Base-by-base conservation (phyloP, 2,113 vertebrate species). In the Ictidomys tridecemlineatus region DNA sequence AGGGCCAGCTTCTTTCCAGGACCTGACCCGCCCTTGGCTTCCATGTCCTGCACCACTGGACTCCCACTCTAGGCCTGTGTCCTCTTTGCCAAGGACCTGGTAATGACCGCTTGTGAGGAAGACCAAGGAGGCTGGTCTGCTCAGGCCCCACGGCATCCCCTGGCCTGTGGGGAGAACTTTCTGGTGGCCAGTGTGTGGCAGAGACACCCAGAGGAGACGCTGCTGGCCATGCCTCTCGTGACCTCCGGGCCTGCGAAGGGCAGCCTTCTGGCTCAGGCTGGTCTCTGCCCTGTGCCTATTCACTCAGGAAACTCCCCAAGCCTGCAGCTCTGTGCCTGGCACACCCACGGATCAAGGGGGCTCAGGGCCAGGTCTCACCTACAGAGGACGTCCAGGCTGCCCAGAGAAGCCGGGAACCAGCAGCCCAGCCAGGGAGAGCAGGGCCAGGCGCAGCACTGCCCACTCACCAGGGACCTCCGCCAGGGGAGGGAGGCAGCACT, bases 271-370 rank as follows among this genome's bases (percentile, higher is more conserved):
- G 28, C 51, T 45, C 56, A 28, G 37, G 53, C 0, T 24, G 12
- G 58, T 42, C n/a, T 34, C 2, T 3, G 30, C 37, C 11, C 45
- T 0, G 4, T 39, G n/a, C 20, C 14, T 22, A 12, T 8, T 53
- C 70, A 14, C 0, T 34, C 26, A 8, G n/a, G 12, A 24, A 30
- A 24, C 30, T 37, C 67, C 53, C 0, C 1, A 34, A 45, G 67
- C 7, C 39, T 1, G 0, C 6, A 5, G n/a, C 9, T 0, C 53
- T 17, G 32, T 13, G 32, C 42, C 51, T 3, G 0, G 18, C 1
- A 1, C 61, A 13, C 1, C 63, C 1, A 0, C 0, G 0, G 39
- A 32, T 16, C 18, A 28, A 16, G 63, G 18, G 70, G 7, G 48
- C 12, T 1, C 0, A 4, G 39, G 58, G 30, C 22, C 28, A 0